Conservation (phyloP, 2,888 invertebrate species). For the Ryuthela nishihirai region DNA sequence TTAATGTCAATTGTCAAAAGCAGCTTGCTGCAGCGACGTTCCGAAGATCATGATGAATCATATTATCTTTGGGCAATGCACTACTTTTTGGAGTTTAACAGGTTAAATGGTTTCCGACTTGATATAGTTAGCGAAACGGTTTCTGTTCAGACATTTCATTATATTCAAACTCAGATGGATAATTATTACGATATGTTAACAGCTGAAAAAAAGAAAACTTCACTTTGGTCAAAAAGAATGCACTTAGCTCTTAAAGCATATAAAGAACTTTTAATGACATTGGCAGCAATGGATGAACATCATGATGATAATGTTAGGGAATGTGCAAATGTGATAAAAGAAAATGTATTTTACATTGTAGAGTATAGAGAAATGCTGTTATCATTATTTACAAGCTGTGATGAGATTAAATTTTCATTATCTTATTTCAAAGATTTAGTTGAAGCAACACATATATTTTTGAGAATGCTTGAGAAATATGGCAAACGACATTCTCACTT, state of each 20-base stretch:
- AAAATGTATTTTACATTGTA: constrained; percentile 78
- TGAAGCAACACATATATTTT: constrained; percentile 82
- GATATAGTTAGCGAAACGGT: constrained; percentile 91
- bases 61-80: constrained; percentile 91
- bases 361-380: constrained; percentile 91
- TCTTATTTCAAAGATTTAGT: constrained; percentile 81
- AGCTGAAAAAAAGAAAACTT: constrained; percentile 78
- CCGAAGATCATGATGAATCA: constrained; percentile 81
- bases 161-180: constrained; percentile 89
- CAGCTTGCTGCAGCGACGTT: constrained; percentile 52
- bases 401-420: constrained; percentile 82
- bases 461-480: constrained; percentile 77
- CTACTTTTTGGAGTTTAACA: constrained; percentile 97
- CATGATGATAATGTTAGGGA: constrained; percentile 66
- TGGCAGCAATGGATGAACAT: constrained; percentile 75
- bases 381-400: constrained; percentile 72
- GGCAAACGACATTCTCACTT: constrained; percentile 58
- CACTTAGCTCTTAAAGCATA: constrained; percentile 76
- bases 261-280: constrained; percentile 77
- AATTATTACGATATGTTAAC: constrained; percentile 72
- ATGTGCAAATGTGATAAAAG: constrained; percentile 79
- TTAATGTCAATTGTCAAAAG: constrained; percentile 85
- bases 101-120: constrained; percentile 77
- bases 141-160: constrained; percentile 86
- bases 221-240: constrained; percentile 72